Conservation (phyloP, 2,888 invertebrate genomes). For the Cephus rjabovi region DNA sequence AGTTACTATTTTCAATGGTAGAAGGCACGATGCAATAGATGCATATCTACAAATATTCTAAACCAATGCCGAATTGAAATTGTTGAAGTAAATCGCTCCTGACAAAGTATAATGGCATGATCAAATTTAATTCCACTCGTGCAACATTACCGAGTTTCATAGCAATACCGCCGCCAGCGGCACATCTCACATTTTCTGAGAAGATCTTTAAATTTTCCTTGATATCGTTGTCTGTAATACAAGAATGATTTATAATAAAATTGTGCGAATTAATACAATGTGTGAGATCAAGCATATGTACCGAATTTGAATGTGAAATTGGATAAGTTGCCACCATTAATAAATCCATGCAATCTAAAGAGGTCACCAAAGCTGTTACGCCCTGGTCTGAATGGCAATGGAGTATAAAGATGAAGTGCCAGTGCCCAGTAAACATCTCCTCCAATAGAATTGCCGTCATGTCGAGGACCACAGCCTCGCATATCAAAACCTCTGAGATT, state of each 20-base stretch:
- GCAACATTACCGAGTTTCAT: conserved; percentile 86
- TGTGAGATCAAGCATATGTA: conserved; percentile 48
- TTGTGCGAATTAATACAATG: not conserved
- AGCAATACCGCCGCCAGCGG: conserved; percentile 87
- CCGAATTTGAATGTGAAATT: conserved; percentile 68
- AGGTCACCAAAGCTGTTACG: conserved; percentile 84
- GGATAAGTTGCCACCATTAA: conserved; percentile 88
- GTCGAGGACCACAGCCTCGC: conserved; percentile 88
- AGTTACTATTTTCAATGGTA: not conserved
- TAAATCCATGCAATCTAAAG: conserved; percentile 89
- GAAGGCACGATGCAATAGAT: not conserved
- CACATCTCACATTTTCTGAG: conserved; percentile 73
- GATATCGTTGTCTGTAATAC: conserved; percentile 64
- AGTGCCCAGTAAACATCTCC: conserved; percentile 87
- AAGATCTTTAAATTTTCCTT: conserved; percentile 65
- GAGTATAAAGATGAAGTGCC: conserved; percentile 89
- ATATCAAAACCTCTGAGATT: conserved; percentile 89
- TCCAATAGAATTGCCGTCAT: conserved; percentile 81
- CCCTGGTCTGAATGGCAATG: conserved; percentile 88
- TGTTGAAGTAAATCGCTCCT: conserved; percentile 78
- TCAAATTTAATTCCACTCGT: conserved; percentile 96
- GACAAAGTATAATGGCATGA: conserved; percentile 79
- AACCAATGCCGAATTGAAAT: conserved; percentile 87
- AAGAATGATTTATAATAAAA: conserved; percentile 2
- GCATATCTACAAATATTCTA: conserved; percentile 77